Percentiles rank a stretch among this genome's conserved stretches.
phyloP scores from a whole-genome alignment of 2,888 invertebrate genomes.

The Callyntrura guangdongensis region DNA sequence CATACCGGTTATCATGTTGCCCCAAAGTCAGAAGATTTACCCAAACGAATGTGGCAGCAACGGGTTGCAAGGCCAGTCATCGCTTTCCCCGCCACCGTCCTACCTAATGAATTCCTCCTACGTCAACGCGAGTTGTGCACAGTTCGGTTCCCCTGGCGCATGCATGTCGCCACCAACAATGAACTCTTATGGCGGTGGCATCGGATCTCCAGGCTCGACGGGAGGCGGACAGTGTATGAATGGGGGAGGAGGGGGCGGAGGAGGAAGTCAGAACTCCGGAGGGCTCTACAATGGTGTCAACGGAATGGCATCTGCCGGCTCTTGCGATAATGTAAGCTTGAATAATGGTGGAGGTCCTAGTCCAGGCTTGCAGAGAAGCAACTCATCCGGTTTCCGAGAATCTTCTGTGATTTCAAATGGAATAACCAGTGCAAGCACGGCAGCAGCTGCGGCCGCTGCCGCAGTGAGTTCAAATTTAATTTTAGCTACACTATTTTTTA shows the following conservation, averaged over 20 bases:
- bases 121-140: conserved; percentile 80
- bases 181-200: conserved; percentile 81
- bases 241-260: conserved; percentile 68
- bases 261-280: conserved; percentile 74
- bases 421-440: conserved; percentile 75
- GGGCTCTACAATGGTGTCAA: conserved; percentile 74
- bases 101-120: conserved; percentile 80
- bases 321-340: conserved; percentile 84
- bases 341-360: conserved; percentile 82
- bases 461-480: conserved; percentile 87
- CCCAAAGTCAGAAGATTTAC: conserved; percentile 81
- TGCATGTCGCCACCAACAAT: conserved; percentile 84
- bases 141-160: conserved; percentile 81
- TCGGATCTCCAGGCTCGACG: conserved; percentile 81
- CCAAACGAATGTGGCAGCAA: conserved; percentile 78
- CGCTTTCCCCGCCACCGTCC: conserved; percentile 82
- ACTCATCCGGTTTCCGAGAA: conserved; percentile 78
- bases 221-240: conserved; percentile 82
- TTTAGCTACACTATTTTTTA: neutral
- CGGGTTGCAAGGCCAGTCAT: conserved; percentile 78
- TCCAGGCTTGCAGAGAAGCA: conserved; percentile 82
- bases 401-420: conserved; percentile 81
- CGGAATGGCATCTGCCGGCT: conserved; percentile 82
- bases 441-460: conserved; percentile 90
- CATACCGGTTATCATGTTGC: conserved; percentile 71